phyloP scores from a whole-genome alignment of 2,888 invertebrate genomes.

The Argynnis bischoffii region DNA sequence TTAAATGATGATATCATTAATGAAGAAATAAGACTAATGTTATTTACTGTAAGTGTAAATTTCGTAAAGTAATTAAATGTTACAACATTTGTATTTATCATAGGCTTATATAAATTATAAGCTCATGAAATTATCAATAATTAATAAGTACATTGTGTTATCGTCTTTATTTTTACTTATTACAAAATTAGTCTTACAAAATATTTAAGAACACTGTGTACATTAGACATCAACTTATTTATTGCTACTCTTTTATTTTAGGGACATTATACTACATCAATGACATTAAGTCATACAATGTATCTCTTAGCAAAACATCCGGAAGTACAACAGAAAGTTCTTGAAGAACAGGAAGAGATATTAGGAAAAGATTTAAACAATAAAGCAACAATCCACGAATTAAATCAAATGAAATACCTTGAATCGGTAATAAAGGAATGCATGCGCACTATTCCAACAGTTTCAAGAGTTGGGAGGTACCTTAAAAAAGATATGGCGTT shows the following conservation, averaged over 20 bases:
- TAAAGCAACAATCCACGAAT: constrained; percentile 45
- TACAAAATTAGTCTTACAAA: no score
- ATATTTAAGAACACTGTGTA: no score
- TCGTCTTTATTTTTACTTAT: no score
- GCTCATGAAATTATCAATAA: background rate
- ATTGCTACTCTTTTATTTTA: constrained; percentile 29
- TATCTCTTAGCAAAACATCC: constrained; percentile 48
- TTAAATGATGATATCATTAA: constrained; percentile 48
- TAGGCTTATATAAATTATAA: no score
- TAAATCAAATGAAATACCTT: constrained; percentile 53
- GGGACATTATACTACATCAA: constrained; percentile 52
- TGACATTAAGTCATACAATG: constrained; percentile 48
- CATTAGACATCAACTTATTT: no score
- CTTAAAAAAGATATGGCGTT: constrained; percentile 47
- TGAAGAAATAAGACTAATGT: constrained; percentile 49
- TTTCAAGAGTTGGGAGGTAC: constrained; percentile 50
- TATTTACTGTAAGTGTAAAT: constrained; percentile 47
- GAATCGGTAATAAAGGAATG: constrained; percentile 54
- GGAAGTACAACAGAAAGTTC: constrained; percentile 45
- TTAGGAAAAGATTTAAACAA: constrained; percentile 44
- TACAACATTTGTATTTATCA: no score
- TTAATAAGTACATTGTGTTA: no score
- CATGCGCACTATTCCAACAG: constrained; percentile 49
- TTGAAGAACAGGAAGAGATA: constrained; percentile 48
- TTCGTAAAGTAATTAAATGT: no score